Conservation (phyloP, 2,113 vertebrate genomes). For the Nibea albiflora region DNA sequence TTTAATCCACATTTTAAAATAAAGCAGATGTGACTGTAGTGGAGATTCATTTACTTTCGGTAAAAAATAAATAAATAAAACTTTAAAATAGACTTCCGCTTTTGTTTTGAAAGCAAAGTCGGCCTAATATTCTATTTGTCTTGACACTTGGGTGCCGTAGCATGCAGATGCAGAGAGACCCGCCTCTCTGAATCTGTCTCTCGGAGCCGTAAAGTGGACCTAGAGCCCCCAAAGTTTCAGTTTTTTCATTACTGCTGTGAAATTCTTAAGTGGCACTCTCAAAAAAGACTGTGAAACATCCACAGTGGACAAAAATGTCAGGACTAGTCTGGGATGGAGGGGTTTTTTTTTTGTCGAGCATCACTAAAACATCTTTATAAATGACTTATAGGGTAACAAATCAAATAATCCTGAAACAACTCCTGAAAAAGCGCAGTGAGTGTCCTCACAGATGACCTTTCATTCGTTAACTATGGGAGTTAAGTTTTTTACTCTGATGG, state of each 20-base stretch:
- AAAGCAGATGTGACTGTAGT: background rate
- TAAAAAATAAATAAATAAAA: no score
- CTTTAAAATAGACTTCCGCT: background rate
- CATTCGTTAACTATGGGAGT: no score
- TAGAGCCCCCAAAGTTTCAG: background rate
- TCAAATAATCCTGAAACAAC: no score
- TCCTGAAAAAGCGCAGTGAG: no score
- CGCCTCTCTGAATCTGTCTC: conserved; percentile 13
- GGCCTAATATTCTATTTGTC: rapidly evolving
- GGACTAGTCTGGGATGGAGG: no score
- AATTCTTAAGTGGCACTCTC: background rate
- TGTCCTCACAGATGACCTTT: no score
- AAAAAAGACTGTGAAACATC: no score
- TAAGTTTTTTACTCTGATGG: no score
- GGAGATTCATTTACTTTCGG: background rate
- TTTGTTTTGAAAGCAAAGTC: conserved; percentile 52
- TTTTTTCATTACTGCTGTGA: conserved; percentile 49
- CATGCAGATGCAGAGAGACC: background rate
- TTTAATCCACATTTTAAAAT: background rate
- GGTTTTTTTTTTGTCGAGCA: no score
- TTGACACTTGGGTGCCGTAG: conserved; percentile 23
- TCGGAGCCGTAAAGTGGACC: conserved; percentile 39
- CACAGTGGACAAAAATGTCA: background rate
- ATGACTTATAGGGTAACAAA: no score
- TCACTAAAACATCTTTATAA: no score